Base-by-base conservation (phyloP, 2,797 vertebrate genomes). In the Enteromius argenteus region DNA sequence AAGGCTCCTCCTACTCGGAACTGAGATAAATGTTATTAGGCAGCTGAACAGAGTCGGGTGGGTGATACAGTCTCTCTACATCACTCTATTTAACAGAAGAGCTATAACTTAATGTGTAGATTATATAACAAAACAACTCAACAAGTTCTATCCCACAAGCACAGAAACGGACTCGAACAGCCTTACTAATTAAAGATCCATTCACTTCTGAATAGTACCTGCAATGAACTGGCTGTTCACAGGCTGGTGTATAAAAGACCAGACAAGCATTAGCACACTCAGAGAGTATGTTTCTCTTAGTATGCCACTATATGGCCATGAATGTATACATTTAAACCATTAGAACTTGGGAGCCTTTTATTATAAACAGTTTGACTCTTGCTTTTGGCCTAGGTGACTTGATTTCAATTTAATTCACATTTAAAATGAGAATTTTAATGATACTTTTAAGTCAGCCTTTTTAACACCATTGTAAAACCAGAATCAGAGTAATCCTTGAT, bases 71-170 rank as follows among this genome's bases (percentile, higher is more conserved):
- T 74, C 74, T 66, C 60, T 75, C 37, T 23, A 77, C 42, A 78
- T 76, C 62, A 74, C 80, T 66, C 66, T 79, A 66, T 73, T 88
- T 81, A 85, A 88, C 86, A 75, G 71, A 64, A 73, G 15, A 5
- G 19, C 76, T 80, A 35, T 88, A 84, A 81, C 69, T 79, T 84
- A 37, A 32, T 75, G 32, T 64, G 17, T 64, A 78, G 35, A 64
- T 91, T 90, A 88, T 76, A 80, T 88, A 86, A 90, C 49, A 23
- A 23, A 80, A 69, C n/a, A 11, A 71, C 30, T 80, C 9, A 30
- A 74, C 72, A 30, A 53, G 44, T 68, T 37, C 30, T 23, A 58
- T 58, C 79, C 66, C 67, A 80, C 23, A 58, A 56, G 78, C 62
- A 10, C 35, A 69, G n/a, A 71, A 9, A 79, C 7, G 2, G 17